A percentile compares a stretch with the other conserved stretches of the same genome.
These are phyloP conservation scores for Brachypodius melanocephalos DNA, from an alignment of 2,113 vertebrate genomes.

Conservation along the genomic window DNA sequence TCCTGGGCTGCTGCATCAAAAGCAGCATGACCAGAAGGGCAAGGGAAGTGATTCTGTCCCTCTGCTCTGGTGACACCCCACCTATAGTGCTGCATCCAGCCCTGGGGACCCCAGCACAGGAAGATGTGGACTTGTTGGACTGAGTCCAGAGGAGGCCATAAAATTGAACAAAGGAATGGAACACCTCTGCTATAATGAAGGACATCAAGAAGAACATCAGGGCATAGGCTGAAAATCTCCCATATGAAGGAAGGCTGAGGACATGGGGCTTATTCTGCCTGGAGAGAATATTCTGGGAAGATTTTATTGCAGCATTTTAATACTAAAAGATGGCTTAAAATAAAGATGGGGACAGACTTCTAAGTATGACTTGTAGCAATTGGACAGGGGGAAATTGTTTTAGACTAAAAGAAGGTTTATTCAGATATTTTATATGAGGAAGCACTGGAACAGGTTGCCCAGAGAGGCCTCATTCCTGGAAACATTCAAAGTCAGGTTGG, in stretches of 20 bases:
- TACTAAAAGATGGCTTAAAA: neutral
- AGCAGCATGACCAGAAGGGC: fast-evolving
- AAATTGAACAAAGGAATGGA: neutral
- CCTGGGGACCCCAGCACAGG: neutral
- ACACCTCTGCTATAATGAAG: neutral
- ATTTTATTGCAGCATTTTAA: neutral
- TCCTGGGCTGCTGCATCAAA: neutral
- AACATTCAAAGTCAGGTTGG: neutral
- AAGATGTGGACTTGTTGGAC: neutral
- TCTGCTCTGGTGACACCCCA: neutral
- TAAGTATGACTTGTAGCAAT: neutral
- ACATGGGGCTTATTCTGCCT: neutral
- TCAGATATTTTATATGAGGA: neutral
- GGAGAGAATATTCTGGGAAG: neutral
- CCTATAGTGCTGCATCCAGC: neutral
- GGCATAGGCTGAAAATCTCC: neutral
- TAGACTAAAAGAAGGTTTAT: neutral
- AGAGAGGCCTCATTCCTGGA: neutral
- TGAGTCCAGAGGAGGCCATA: neutral
- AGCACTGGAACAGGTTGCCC: neutral
- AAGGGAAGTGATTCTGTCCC: neutral
- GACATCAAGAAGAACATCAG: neutral
- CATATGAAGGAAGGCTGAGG: neutral
- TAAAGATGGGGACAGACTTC: neutral
- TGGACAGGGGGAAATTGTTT: neutral